phyloP scores from a whole-genome alignment of 2,797 vertebrate genomes.

The Sebastes iracundus region DNA sequence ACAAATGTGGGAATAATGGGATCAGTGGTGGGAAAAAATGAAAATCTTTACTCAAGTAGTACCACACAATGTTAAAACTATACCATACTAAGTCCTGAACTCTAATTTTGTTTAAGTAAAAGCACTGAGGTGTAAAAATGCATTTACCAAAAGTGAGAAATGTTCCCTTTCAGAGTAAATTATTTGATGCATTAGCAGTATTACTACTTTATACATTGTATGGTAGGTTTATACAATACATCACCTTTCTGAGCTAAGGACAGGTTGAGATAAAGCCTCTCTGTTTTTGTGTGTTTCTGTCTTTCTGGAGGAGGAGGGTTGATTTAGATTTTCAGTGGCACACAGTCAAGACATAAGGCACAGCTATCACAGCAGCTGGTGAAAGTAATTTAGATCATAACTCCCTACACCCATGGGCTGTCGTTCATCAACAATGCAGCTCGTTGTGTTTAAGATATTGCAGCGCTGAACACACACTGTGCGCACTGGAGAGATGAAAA shows the following conservation, averaged over 20 bases:
- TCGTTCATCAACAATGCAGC: conserved; percentile 24
- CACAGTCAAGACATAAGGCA: conserved; percentile 21
- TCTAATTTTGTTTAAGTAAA: not conserved
- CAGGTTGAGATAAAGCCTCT: not conserved
- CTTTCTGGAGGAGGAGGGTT: not conserved
- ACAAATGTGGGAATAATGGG: not conserved
- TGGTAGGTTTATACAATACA: not conserved
- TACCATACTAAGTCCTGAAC: not conserved
- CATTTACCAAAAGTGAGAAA: not conserved
- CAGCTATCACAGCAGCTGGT: conserved; percentile 37
- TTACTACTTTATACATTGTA: not conserved
- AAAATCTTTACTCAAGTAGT: not conserved
- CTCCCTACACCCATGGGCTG: conserved; percentile 23
- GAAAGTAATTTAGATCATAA: conserved; percentile 47
- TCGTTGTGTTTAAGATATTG: conserved; percentile 32
- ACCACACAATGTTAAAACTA: not conserved
- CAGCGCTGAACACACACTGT: conserved; percentile 1
- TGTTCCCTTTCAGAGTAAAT: not conserved
- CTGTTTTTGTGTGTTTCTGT: not conserved
- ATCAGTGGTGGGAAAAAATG: not conserved
- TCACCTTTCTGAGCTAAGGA: not conserved
- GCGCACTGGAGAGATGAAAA: conserved; percentile 14
- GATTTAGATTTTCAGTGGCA: conserved; percentile 10
- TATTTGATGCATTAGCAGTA: not conserved
- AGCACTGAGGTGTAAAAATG: not conserved